Evolutionary conservation across 2,113 vertebrate species (phyloP).

Genomic region (Gadus macrocephalus): DNA sequence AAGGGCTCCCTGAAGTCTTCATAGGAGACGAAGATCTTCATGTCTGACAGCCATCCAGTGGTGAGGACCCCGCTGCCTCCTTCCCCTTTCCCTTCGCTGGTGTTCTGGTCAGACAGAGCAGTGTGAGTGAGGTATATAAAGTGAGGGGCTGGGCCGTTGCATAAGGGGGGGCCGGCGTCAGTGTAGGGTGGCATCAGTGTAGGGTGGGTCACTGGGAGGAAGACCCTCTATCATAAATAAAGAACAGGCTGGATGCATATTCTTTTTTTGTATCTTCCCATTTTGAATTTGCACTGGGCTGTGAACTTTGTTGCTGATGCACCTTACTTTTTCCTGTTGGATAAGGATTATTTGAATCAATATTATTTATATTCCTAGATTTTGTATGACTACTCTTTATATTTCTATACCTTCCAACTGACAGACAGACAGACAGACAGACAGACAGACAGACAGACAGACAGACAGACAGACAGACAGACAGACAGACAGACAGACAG

Average conservation of each 20-base stretch:
- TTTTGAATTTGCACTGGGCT: too few species aligned
- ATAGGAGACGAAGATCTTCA: conserved; percentile 74
- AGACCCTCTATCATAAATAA: neutral
- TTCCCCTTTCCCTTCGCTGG: conserved; percentile 1
- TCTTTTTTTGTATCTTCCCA: too few species aligned
- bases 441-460: conserved; percentile 19
- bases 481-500: conserved; percentile 17
- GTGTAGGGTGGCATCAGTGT: too few species aligned
- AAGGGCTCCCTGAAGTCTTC: conserved; percentile 70
- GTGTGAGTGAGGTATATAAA: conserved; percentile 4
- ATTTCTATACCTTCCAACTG: too few species aligned
- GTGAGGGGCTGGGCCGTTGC: conserved; percentile 5
- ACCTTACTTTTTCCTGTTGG: too few species aligned
- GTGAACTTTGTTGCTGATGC: too few species aligned
- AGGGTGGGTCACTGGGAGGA: neutral
- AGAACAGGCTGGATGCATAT: too few species aligned
- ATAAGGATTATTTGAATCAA: too few species aligned
- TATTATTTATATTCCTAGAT: too few species aligned
- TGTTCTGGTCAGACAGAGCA: neutral
- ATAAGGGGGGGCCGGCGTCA: conserved; percentile 1
- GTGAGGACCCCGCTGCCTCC: neutral
- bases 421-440: neutral
- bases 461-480: neutral
- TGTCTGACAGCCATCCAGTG: conserved; percentile 20
- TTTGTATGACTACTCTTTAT: too few species aligned